A percentile compares a stretch with the other conserved stretches of the same genome.
Evolutionary conservation across 2,888 invertebrate genomes (phyloP).

Genomic region (Ditylenchus weischeri): DNA sequence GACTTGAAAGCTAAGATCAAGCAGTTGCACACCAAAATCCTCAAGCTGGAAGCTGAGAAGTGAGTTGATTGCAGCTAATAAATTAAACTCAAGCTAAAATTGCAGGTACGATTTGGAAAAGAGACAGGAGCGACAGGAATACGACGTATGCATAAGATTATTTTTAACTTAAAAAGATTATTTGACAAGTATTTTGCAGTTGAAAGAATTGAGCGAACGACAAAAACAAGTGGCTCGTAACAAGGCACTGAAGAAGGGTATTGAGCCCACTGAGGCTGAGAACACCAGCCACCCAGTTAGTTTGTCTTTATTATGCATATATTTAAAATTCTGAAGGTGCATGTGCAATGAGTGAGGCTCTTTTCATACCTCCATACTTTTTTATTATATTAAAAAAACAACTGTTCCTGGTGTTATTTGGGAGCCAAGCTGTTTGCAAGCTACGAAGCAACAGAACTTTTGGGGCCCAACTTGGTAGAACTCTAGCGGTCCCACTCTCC

Average conservation of each 20-base stretch:
- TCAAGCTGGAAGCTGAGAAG: slow-evolving; percentile 57
- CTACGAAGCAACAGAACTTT: no score
- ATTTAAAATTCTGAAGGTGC: no score
- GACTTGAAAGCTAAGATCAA: slow-evolving; percentile 57
- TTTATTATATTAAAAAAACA: no score
- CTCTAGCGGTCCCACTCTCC: no score
- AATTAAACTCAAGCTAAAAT: no score
- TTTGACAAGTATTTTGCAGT: slow-evolving; percentile 32
- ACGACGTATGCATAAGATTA: slow-evolving; percentile 43
- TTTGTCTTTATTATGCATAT: background rate
- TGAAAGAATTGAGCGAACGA: slow-evolving; percentile 57
- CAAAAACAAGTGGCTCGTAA: slow-evolving; percentile 57
- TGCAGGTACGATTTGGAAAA: slow-evolving; percentile 57
- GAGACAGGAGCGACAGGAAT: slow-evolving; percentile 58
- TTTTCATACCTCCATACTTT: background rate
- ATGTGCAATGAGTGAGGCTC: background rate
- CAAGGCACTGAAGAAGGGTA: slow-evolving; percentile 57
- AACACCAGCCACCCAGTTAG: slow-evolving; percentile 24
- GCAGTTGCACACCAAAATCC: slow-evolving; percentile 52
- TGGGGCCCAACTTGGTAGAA: no score
- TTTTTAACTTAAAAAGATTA: background rate
- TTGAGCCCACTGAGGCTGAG: slow-evolving; percentile 41
- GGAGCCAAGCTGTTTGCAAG: no score
- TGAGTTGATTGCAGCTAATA: background rate
- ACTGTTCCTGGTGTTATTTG: no score